Conservation (phyloP, 2,113 vertebrate genomes). For the Nipponia nippon region DNA sequence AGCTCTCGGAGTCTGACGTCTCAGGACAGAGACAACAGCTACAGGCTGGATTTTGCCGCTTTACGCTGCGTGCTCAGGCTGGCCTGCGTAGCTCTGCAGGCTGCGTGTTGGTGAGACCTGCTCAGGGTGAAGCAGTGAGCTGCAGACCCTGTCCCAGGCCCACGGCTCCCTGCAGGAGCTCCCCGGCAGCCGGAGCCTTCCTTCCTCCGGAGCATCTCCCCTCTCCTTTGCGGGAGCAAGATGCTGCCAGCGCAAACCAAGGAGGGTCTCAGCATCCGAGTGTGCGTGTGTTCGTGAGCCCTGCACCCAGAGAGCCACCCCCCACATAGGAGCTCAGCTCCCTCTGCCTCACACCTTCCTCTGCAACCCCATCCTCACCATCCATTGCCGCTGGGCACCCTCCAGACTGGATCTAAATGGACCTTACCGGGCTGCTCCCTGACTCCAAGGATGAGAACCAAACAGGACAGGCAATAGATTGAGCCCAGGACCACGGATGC, state of each 20-base stretch:
- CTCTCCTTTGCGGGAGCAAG: background rate
- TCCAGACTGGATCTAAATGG: background rate
- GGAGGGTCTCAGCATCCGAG: background rate
- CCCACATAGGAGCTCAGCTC: background rate
- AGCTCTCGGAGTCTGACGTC: background rate
- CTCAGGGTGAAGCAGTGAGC: background rate
- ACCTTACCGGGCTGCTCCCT: constrained; percentile 72
- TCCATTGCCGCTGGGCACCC: background rate
- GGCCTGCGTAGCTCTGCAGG: background rate
- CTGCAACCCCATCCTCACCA: background rate
- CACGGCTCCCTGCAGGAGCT: background rate
- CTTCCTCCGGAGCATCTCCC: background rate
- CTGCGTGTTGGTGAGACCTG: background rate
- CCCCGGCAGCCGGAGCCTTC: background rate
- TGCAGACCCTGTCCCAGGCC: background rate
- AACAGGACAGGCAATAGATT: constrained; percentile 72
- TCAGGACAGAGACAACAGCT: background rate
- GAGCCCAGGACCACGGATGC: constrained; percentile 67
- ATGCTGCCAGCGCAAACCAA: background rate
- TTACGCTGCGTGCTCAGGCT: fast-evolving
- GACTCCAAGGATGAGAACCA: constrained; percentile 74
- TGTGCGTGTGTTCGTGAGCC: background rate
- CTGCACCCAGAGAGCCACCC: background rate
- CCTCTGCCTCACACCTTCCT: background rate
- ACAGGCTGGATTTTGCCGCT: background rate